Base-by-base conservation (phyloP, 2,797 vertebrate genomes). In the Malurus splendens region DNA sequence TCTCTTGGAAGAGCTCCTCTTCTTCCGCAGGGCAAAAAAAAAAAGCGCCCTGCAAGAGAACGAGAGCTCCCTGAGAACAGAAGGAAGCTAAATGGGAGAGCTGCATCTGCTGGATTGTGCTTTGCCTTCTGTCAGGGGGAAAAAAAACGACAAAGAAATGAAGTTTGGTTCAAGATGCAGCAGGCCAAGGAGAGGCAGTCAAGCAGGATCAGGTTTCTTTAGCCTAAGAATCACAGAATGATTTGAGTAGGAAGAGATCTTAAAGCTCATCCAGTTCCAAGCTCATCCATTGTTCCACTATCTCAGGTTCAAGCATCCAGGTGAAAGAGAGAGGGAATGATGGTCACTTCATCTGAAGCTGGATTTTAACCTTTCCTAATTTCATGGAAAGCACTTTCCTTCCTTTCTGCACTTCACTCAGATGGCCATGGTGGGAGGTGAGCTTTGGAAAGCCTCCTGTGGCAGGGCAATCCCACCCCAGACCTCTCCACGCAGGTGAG, bases 1-100 rank as follows among this genome's bases (percentile, higher is more conserved):
- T 89, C 79, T 78, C 85, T 92, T 90, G 87, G 93, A 95, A 94
- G 33, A 81, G 33, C 32, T 90, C 48, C 18, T 66, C 71, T 88
- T 85, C 76, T 66, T 90, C 66, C 2, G 9, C 70, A 75, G 73
- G 79, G 79, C 38, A 84, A 72, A 74, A 66, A n/a, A 42, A 80
- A 61, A 82, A 82, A 76, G 16, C 59, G 36, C 32, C 48, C 48
- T 75, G 55, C n/a, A 38, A 72, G 57, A 65, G 59, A 89, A 71
- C 0, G 2, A 87, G 73, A 82, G 27, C 27, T 92, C 41, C 47
- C 38, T 74, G 81, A 0, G 2, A 88, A 79, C 70, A 47, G 45
- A 51, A 90, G 73, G 76, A 67, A 89, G 68, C 20, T 87, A 41
- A 91, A 92, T 45, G 70, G 55, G 77, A 90, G 66, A 85, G 56